A percentile compares a stretch with the other conserved stretches of the same genome.
Conservation (phyloP, 1,140 invertebrate genomes). For the Harpegnathos saltator region DNA sequence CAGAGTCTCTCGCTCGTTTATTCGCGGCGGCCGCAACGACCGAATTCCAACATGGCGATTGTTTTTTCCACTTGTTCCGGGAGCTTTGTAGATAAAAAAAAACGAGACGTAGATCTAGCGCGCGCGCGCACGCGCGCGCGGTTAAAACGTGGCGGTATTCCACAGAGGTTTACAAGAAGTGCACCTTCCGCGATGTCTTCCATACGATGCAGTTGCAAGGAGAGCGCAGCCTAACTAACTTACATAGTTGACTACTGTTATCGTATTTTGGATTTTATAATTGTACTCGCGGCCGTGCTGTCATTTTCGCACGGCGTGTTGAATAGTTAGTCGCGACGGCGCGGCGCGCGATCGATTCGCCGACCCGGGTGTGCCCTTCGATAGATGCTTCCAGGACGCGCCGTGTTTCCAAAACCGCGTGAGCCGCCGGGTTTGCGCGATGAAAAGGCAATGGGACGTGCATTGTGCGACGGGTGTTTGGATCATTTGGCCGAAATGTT, state of each 20-base stretch:
- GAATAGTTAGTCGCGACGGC: constrained; percentile 22
- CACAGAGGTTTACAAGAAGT: background rate
- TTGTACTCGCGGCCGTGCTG: constrained; percentile 46
- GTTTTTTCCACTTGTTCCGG: constrained; percentile 11
- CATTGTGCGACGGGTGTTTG: too few species aligned
- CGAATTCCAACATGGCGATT: constrained; percentile 19
- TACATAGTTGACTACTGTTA: constrained; percentile 72
- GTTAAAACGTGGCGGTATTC: constrained; percentile 62
- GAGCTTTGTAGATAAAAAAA: constrained; percentile 9
- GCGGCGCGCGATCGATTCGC: constrained; percentile 2
- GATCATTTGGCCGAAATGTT: too few species aligned
- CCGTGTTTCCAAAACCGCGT: too few species aligned
- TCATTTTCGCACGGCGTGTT: constrained; percentile 62
- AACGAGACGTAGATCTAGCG: constrained; percentile 39
- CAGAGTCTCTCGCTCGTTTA: too few species aligned
- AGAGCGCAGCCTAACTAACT: constrained; percentile 62
- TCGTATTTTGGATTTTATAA: constrained; percentile 78
- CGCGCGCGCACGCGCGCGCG: constrained; percentile 4
- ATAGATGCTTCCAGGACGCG: background rate
- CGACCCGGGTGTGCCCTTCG: background rate
- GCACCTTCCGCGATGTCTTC: constrained; percentile 30
- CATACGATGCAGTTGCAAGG: constrained; percentile 23
- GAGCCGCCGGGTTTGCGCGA: too few species aligned
- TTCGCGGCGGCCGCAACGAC: too few species aligned
- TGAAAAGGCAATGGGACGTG: too few species aligned